A percentile compares a stretch with the other conserved stretches of the same genome.
These are phyloP conservation scores for Meganola albula DNA, from an alignment of 2,888 invertebrate genomes.

Conservation along the genomic window DNA sequence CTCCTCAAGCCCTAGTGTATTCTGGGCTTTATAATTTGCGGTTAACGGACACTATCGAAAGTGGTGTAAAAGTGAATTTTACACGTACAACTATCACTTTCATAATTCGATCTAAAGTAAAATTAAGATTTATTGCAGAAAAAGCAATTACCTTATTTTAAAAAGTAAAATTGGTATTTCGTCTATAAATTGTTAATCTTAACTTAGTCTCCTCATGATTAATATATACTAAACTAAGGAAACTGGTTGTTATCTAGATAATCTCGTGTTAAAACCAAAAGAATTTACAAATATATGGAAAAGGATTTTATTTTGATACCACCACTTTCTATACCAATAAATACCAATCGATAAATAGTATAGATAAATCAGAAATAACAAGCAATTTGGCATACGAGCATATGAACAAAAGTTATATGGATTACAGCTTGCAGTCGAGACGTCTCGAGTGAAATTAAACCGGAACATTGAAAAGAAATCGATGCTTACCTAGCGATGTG, in stretches of 20 bases:
- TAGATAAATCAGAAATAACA: constrained; percentile 48
- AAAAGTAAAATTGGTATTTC: no score
- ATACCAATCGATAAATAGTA: constrained; percentile 45
- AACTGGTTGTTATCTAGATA: constrained; percentile 18
- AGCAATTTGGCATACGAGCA: constrained; percentile 37
- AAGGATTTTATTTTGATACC: constrained; percentile 28
- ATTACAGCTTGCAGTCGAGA: constrained; percentile 44
- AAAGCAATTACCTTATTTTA: no score
- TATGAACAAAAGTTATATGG: constrained; percentile 35
- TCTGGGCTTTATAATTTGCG: no score
- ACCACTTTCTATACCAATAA: constrained; percentile 55
- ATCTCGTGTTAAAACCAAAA: no score
- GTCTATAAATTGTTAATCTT: no score
- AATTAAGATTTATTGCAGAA: no score
- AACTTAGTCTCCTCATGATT: no score
- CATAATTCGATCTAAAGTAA: no score
- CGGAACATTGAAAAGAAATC: constrained; percentile 64
- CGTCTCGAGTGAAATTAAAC: constrained; percentile 51
- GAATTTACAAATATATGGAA: constrained; percentile 54
- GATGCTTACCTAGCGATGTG: constrained; percentile 38
- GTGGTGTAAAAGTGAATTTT: constrained; percentile 9
- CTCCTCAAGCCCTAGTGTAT: no score
- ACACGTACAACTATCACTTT: constrained; percentile 17
- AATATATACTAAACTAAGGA: no score
- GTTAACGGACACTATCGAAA: background rate